Percentiles rank a stretch among this genome's conserved stretches.
Evolutionary conservation across 2,113 vertebrate genomes (phyloP).

Genomic region (Callorhinus ursinus): DNA sequence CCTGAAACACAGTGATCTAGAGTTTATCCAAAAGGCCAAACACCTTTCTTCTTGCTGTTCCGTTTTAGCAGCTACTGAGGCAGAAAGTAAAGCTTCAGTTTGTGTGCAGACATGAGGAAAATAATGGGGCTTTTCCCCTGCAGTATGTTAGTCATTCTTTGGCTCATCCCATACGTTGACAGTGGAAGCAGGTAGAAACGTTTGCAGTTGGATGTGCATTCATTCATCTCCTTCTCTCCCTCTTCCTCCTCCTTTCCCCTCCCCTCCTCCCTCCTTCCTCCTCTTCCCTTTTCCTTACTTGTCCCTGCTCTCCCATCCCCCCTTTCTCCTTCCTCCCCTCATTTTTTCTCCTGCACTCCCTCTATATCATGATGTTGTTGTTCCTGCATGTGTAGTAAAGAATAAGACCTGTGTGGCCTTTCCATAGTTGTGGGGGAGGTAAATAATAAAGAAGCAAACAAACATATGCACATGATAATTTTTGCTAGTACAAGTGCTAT

Average conservation of each 20-base stretch:
- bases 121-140: neutral
- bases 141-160: neutral
- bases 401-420: neutral
- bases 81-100: neutral
- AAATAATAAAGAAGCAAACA: neutral
- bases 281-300: neutral
- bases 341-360: neutral
- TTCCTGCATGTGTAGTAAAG: neutral
- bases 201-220: neutral
- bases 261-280: too few relatives aligned
- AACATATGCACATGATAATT: neutral
- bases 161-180: too few relatives aligned
- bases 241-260: neutral
- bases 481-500: neutral
- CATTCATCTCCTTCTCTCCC: neutral
- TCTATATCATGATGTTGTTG: neutral
- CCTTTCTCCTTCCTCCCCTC: too few relatives aligned
- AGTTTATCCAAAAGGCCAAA: constrained; percentile 24
- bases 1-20: neutral
- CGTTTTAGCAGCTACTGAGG: neutral
- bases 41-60: neutral
- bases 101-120: neutral
- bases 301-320: neutral
- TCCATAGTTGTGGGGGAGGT: neutral
- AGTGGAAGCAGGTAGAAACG: neutral